These are phyloP conservation scores for Caerostris extrusa DNA, from an alignment of 1,140 invertebrate species.

Conservation along the genomic window DNA sequence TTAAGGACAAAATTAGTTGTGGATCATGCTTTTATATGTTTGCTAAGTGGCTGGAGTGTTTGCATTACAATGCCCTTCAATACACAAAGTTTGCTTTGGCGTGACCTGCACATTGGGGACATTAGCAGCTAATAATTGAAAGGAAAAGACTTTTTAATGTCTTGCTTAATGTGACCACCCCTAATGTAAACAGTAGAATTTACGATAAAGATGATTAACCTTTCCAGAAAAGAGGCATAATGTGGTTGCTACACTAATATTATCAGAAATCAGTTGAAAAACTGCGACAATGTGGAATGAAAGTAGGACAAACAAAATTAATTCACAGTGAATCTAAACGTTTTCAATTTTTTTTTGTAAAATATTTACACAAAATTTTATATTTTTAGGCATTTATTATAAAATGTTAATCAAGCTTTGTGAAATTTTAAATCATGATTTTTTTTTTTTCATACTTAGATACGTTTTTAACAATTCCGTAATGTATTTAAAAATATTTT, in stretches of 20 bases:
- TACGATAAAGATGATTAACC: not conserved
- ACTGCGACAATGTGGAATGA: not conserved
- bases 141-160: constrained; percentile 42
- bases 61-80: not conserved
- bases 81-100: not conserved
- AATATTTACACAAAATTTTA: too few species aligned
- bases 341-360: too few species aligned
- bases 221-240: not conserved
- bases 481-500: too few species aligned
- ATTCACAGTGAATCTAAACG: too few species aligned
- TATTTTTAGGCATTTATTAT: too few species aligned
- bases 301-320: too few species aligned
- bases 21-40: not conserved
- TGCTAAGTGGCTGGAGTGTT: not conserved
- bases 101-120: not conserved
- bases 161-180: constrained; percentile 11
- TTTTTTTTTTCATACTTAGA: too few species aligned
- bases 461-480: too few species aligned
- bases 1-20: too few species aligned
- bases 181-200: not conserved
- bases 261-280: not conserved
- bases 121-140: constrained; percentile 29
- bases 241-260: not conserved
- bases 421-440: too few species aligned
- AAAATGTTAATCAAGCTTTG: too few species aligned